A percentile compares a stretch with the other conserved stretches of the same genome.
Conservation (phyloP, 1,140 invertebrate species). For the Zaprionus davidi region DNA sequence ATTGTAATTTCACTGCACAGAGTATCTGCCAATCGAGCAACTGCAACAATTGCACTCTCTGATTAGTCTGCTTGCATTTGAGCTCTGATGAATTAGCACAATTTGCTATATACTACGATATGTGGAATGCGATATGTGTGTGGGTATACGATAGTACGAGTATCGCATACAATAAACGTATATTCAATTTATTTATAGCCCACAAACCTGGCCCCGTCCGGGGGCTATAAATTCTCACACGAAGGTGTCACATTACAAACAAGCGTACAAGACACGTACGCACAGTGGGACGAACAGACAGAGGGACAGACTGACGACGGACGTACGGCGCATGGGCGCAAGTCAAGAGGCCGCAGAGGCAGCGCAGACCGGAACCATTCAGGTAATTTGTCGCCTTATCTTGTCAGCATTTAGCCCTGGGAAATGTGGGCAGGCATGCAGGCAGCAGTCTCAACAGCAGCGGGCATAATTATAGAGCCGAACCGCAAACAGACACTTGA, state of each 20-base stretch:
- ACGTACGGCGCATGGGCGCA: conserved; percentile 20
- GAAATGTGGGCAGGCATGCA: conserved; percentile 50
- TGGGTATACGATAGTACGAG: conserved; percentile 12
- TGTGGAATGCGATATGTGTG: conserved; percentile 29
- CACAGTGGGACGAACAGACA: neutral
- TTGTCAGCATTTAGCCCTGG: conserved; percentile 63
- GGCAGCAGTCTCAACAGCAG: conserved; percentile 20
- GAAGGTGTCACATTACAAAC: conserved; percentile 78
- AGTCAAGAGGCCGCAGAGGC: conserved; percentile 6
- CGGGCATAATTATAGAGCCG: conserved; percentile 6
- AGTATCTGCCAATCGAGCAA: neutral
- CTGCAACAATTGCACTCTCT: neutral
- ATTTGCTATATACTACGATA: conserved; percentile 60
- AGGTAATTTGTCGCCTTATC: conserved; percentile 79
- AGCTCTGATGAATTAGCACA: conserved; percentile 69
- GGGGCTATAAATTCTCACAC: conserved; percentile 76
- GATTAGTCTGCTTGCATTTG: conserved; percentile 25
- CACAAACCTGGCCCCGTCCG: conserved; percentile 29
- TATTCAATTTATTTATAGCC: conserved; percentile 48
- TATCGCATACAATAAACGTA: conserved; percentile 11
- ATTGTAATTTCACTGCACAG: neutral
- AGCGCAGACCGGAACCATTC: conserved; percentile 36
- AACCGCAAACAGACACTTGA: neutral
- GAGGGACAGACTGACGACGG: neutral
- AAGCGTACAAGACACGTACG: conserved; percentile 47